Evolutionary conservation across 2,113 vertebrate genomes (phyloP).

Genomic region (human (Homo sapiens)): GRCh38 chr19:13965501-13966000

Average conservation of each 20-base stretch:
- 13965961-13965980: no score
- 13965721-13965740: conserved; percentile 93
- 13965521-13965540: conserved; percentile 97
- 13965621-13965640: conserved; percentile 96
- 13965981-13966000: no score
- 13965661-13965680: conserved; percentile 95
- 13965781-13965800: not conserved
- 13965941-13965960: no score
- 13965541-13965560: conserved; percentile 87
- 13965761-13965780: conserved; percentile 93
- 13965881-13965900: not conserved
- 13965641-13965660: conserved; percentile 92
- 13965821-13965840: not conserved
- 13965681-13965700: conserved; percentile 91
- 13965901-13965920: no score
- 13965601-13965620: not conserved
- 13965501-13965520: conserved; percentile 96
- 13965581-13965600: rapidly evolving
- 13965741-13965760: conserved; percentile 91
- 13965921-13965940: no score
- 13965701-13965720: conserved; percentile 92
- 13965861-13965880: no score
- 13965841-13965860: not conserved
- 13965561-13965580: not conserved
- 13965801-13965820: not conserved